Conservation (phyloP, 2,113 vertebrate genomes). For the Clarias macrocephalus region DNA sequence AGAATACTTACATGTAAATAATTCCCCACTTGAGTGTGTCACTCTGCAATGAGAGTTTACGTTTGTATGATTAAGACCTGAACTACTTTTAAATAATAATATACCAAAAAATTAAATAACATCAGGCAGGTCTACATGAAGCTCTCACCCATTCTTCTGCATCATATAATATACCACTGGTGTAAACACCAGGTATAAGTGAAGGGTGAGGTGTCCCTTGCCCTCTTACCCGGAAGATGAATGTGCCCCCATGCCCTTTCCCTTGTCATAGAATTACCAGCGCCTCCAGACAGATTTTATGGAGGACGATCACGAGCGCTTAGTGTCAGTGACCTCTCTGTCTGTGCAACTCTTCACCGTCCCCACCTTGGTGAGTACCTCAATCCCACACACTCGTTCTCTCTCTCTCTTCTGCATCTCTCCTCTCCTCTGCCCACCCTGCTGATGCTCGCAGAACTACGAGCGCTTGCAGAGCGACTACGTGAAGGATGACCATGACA, state of each 20-base stretch:
- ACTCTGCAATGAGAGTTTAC: background rate
- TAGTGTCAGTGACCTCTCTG: conserved; percentile 96
- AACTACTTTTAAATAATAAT: background rate
- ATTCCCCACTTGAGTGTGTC: background rate
- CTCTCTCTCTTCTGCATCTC: conserved; percentile 78
- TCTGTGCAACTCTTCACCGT: conserved; percentile 99
- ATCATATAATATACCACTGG: background rate
- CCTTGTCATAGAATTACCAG: conserved; percentile 95
- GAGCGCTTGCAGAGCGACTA: conserved; percentile 95
- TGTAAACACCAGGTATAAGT: conserved; percentile 21
- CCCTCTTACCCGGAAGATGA: conserved; percentile 80
- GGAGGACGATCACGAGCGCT: conserved; percentile 98
- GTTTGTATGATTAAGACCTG: background rate
- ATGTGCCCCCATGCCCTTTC: conserved; percentile 79
- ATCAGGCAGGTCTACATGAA: background rate
- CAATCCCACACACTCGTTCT: conserved; percentile 78
- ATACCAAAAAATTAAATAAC: too few species aligned
- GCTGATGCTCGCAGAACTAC: conserved; percentile 88
- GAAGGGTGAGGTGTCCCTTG: conserved; percentile 38
- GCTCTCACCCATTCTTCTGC: background rate
- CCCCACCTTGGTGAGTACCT: conserved; percentile 95
- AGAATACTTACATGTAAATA: background rate
- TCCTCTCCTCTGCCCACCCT: conserved; percentile 76
- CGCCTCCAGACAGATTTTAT: conserved; percentile 99
- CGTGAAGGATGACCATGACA: conserved; percentile 96